phyloP scores from a whole-genome alignment of 2,797 vertebrate species.

The Gallinago stenura region DNA sequence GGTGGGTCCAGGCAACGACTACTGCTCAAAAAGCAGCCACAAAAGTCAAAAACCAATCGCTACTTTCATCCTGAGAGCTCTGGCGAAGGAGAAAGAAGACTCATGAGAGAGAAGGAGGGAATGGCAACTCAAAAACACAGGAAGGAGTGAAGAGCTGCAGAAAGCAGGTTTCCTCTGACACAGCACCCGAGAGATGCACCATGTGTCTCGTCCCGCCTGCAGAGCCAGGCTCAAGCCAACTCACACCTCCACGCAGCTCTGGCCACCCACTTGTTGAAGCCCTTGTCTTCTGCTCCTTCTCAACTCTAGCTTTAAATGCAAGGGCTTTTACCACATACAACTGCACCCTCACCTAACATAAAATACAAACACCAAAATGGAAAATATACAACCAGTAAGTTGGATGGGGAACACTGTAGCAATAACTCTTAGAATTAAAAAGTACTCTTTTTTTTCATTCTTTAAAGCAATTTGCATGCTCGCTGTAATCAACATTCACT shows the following conservation, averaged over 20 bases:
- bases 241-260: not conserved
- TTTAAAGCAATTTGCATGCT: not conserved
- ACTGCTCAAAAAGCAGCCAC: not conserved
- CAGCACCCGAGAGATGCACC: not conserved
- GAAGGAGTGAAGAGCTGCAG: not conserved
- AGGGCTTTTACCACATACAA: not conserved
- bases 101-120: not conserved
- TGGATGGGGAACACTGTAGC: not conserved
- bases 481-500: not conserved
- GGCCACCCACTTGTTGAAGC: not conserved
- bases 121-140: not conserved
- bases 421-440: not conserved
- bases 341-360: not conserved
- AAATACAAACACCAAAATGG: not conserved
- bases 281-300: not conserved
- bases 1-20: not conserved
- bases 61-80: not conserved
- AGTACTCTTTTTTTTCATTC: accelerated
- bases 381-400: not conserved
- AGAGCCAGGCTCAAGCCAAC: not conserved
- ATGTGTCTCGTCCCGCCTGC: accelerated
- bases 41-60: not conserved
- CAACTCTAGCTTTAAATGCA: not conserved
- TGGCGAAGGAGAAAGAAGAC: not conserved
- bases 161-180: not conserved